Evolutionary conservation across 1,140 invertebrate genomes (phyloP).

Genomic region (Pomacea maculata): DNA sequence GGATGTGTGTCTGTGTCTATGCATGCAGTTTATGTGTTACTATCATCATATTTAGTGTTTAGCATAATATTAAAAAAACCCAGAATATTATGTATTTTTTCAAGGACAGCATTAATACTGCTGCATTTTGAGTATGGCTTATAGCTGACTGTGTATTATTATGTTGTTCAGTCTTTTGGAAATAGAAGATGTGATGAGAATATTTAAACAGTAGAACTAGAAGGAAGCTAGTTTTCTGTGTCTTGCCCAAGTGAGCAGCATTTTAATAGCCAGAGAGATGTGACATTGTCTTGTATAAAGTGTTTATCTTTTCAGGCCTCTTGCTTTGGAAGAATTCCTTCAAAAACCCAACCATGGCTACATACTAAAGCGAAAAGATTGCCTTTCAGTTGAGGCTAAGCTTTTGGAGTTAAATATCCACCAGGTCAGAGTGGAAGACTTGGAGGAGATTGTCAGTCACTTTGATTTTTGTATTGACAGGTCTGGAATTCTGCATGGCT

Average conservation of each 20-base stretch:
- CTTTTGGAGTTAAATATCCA: conserved; percentile 48
- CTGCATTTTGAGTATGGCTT: neutral
- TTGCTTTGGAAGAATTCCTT: conserved; percentile 30
- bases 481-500: conserved; percentile 48
- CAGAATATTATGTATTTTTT: too few species aligned
- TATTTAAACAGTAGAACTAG: neutral
- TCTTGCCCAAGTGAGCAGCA: neutral
- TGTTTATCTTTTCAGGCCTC: conserved; percentile 27
- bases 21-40: too few species aligned
- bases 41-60: too few species aligned
- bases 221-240: neutral
- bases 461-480: conserved; percentile 42
- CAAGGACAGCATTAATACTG: too few species aligned
- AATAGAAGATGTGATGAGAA: neutral
- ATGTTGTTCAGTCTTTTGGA: neutral
- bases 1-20: too few species aligned
- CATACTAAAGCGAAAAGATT: conserved; percentile 33
- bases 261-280: neutral
- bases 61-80: too few species aligned
- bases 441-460: conserved; percentile 42
- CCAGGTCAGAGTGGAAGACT: conserved; percentile 32
- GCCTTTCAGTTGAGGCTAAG: conserved; percentile 35
- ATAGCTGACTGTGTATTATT: neutral
- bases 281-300: conserved; percentile 27
- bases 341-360: conserved; percentile 44